Conservation (phyloP, 1,140 invertebrate species). For the Drosophila tristis region DNA sequence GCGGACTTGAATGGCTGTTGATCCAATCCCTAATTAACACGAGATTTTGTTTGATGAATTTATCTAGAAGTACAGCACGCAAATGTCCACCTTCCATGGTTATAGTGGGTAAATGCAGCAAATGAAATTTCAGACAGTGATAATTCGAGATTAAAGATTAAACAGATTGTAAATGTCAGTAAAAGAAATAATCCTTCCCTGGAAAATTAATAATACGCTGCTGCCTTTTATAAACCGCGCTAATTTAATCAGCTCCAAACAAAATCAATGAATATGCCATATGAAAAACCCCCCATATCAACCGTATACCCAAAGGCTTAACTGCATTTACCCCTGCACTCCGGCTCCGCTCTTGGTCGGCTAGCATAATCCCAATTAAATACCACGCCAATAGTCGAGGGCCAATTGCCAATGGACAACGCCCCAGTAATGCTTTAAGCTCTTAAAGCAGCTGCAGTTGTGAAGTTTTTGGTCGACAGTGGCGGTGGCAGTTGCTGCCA, state of each 20-base stretch:
- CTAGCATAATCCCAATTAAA: slow-evolving; percentile 57
- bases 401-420: slow-evolving; percentile 36
- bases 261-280: slow-evolving; percentile 49
- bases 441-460: slow-evolving; percentile 69
- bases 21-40: slow-evolving; percentile 53
- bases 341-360: slow-evolving; percentile 7
- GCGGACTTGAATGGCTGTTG: slow-evolving; percentile 34
- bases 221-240: slow-evolving; percentile 25
- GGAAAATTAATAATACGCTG: too few relatives aligned
- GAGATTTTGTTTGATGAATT: slow-evolving; percentile 18
- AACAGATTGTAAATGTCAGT: too few relatives aligned
- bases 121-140: too few relatives aligned
- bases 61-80: background rate
- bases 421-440: slow-evolving; percentile 54
- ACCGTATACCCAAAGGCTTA: slow-evolving; percentile 30
- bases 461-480: slow-evolving; percentile 51
- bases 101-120: too few relatives aligned
- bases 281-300: slow-evolving; percentile 36
- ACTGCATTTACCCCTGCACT: slow-evolving; percentile 22
- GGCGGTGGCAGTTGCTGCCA: background rate
- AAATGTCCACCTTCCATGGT: too few relatives aligned
- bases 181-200: too few relatives aligned
- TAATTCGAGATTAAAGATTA: too few relatives aligned
- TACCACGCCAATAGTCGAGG: slow-evolving; percentile 19
- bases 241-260: slow-evolving; percentile 45